A percentile compares a stretch with the other conserved stretches of the same genome.
Evolutionary conservation across 1,140 invertebrate species (phyloP).

Genomic region (Drosophila virilis): DNA sequence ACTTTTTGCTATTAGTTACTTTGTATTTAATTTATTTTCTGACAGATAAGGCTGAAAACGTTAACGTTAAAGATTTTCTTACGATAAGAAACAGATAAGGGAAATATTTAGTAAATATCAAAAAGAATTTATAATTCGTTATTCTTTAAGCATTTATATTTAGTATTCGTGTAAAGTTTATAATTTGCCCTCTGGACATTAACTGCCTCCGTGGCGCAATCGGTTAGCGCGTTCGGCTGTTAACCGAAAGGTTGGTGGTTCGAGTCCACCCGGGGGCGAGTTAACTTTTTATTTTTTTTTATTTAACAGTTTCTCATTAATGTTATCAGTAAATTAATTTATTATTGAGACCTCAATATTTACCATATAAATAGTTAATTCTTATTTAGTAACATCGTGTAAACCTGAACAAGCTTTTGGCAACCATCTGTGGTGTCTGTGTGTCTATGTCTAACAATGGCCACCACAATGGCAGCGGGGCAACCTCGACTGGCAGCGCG

Average conservation of each 20-base stretch:
- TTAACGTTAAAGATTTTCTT: not conserved
- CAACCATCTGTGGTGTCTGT: conserved; percentile 48
- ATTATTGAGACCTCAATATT: no score
- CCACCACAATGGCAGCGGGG: conserved; percentile 57
- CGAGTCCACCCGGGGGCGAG: conserved; percentile 90
- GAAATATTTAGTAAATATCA: not conserved
- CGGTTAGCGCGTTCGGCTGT: conserved; percentile 92
- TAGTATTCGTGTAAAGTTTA: not conserved
- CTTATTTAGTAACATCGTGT: conserved; percentile 26
- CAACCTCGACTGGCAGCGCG: conserved; percentile 28
- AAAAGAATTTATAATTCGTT: not conserved
- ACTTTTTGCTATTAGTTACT: no score
- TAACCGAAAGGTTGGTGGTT: conserved; percentile 94
- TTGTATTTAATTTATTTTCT: no score
- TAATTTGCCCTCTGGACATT: not conserved
- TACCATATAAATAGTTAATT: not conserved
- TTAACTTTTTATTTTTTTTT: conserved; percentile 31
- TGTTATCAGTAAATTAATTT: no score
- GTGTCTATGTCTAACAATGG: conserved; percentile 78
- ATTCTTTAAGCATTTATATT: not conserved
- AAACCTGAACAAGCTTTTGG: conserved; percentile 41
- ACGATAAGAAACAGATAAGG: not conserved
- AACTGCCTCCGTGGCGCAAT: conserved; percentile 91
- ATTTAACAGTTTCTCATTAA: not conserved
- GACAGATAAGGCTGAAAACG: no score